Evolutionary conservation across 1,140 invertebrate species (phyloP).

Genomic region (Maniola jurtina): DNA sequence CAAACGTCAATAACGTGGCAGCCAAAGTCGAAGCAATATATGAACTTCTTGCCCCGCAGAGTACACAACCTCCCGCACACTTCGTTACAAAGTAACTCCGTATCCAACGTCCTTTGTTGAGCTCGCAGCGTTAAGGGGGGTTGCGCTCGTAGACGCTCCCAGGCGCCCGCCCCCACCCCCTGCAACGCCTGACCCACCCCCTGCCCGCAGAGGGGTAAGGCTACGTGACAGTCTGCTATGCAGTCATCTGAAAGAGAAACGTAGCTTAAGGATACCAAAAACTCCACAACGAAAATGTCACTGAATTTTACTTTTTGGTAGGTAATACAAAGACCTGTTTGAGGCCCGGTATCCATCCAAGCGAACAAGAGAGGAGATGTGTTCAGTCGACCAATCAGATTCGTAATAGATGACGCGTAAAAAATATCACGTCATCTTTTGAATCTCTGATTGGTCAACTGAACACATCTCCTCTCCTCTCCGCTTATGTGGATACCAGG

Average conservation of each 20-base stretch:
- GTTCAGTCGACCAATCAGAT: too few species aligned
- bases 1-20: conserved; percentile 77
- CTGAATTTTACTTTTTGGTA: too few species aligned
- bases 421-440: too few species aligned
- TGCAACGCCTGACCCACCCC: conserved; percentile 69
- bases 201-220: conserved; percentile 64
- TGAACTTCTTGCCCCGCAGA: conserved; percentile 66
- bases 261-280: not conserved
- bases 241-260: conserved; percentile 63
- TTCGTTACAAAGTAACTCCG: conserved; percentile 74
- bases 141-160: conserved; percentile 44
- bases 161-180: conserved; percentile 60
- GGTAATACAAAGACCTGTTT: too few species aligned
- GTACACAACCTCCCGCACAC: conserved; percentile 71
- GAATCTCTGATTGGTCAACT: too few species aligned
- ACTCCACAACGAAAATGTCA: too few species aligned
- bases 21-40: conserved; percentile 78
- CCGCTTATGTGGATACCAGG: too few species aligned
- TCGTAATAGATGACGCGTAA: too few species aligned
- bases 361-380: too few species aligned
- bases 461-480: too few species aligned
- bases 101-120: conserved; percentile 71
- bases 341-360: too few species aligned
- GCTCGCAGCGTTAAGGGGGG: conserved; percentile 58
- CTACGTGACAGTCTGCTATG: conserved; percentile 76